A percentile compares a stretch with the other conserved stretches of the same genome.
Conservation (phyloP, 2,113 vertebrate genomes). For the Chamaetylas fuelleborni region DNA sequence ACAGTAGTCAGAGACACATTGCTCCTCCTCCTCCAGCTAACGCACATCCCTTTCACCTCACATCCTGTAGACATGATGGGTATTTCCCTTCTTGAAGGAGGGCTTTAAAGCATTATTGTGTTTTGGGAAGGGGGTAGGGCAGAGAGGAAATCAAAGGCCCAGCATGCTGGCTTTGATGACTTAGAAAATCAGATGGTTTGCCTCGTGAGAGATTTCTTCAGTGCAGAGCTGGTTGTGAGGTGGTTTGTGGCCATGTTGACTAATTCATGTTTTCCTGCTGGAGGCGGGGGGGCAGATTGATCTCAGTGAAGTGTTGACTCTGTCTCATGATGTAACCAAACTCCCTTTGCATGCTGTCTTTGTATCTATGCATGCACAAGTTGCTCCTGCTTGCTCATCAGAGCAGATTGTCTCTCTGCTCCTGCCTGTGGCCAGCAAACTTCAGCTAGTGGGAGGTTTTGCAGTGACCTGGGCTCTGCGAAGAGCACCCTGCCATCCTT, state of each 20-base stretch:
- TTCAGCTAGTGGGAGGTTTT: neutral
- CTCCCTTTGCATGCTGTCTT: neutral
- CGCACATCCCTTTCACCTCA: neutral
- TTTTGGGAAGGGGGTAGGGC: neutral
- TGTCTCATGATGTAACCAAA: neutral
- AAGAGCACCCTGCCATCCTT: neutral
- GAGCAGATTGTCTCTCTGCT: neutral
- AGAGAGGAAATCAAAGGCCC: neutral
- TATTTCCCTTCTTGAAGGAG: neutral
- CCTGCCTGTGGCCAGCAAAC: neutral
- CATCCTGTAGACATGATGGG: neutral
- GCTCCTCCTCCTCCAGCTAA: neutral
- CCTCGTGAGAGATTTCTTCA: neutral
- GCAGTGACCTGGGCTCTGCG: neutral
- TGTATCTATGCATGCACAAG: accelerated
- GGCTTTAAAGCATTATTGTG: neutral
- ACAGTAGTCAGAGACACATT: accelerated
- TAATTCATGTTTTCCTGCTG: neutral
- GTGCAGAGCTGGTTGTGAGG: neutral
- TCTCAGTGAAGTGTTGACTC: neutral
- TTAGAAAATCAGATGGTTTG: neutral
- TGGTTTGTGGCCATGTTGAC: neutral
- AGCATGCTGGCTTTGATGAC: neutral
- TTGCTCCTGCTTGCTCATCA: neutral
- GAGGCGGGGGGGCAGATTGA: neutral